Evolutionary conservation across 2,113 vertebrate species (phyloP).

Genomic region (Varanus komodoensis): DNA sequence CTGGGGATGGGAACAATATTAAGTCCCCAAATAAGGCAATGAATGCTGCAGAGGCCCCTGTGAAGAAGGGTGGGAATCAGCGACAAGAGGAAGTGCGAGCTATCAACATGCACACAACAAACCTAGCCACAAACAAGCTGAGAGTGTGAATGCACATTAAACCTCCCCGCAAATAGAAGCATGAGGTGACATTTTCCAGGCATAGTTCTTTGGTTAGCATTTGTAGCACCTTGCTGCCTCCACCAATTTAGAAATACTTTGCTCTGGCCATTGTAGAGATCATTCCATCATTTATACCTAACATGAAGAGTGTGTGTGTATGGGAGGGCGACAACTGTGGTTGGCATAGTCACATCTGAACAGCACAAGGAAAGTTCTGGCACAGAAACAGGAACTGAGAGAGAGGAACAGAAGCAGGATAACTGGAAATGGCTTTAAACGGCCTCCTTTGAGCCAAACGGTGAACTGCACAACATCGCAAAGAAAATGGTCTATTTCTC

Average conservation of each 20-base stretch:
- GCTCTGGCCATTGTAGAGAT: not conserved
- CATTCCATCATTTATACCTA: not conserved
- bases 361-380: not conserved
- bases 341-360: not conserved
- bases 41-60: not conserved
- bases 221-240: not conserved
- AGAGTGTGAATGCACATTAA: not conserved
- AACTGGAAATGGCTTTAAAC: not conserved
- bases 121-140: slow-evolving; percentile 8
- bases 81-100: slow-evolving; percentile 19
- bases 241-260: not conserved
- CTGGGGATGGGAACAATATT: not conserved
- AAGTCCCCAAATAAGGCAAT: not conserved
- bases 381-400: slow-evolving; percentile 62
- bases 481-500: not conserved
- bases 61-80: not conserved
- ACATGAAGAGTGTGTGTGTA: accelerated
- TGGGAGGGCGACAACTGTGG: not conserved
- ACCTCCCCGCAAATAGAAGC: not conserved
- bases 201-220: not conserved
- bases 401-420: slow-evolving; percentile 12
- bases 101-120: not conserved
- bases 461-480: not conserved
- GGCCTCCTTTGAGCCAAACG: not conserved
- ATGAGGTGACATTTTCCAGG: too few relatives aligned